A percentile compares a stretch with the other conserved stretches of the same genome.
These are phyloP conservation scores for Chelonus insularis DNA, from an alignment of 1,140 invertebrate genomes.

Conservation along the genomic window DNA sequence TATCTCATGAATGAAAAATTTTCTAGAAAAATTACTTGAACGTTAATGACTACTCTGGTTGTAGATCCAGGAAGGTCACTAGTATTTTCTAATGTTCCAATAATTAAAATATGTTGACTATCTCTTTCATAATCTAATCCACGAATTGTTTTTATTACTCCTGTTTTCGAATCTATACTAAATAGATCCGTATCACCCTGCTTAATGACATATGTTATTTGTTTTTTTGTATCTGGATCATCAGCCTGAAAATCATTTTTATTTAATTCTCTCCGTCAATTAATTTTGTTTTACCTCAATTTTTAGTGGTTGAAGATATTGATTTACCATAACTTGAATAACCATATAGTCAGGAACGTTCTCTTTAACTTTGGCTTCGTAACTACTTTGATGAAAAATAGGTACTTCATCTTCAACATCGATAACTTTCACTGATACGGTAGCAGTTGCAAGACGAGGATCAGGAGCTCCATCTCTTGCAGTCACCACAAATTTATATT, in stretches of 20 bases:
- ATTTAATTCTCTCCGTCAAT: too few relatives aligned
- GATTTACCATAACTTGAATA: conserved; percentile 70
- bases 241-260: conserved; percentile 62
- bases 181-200: conserved; percentile 82
- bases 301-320: too few relatives aligned
- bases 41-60: conserved; percentile 74
- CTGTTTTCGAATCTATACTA: conserved; percentile 77
- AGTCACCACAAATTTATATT: conserved; percentile 83
- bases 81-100: conserved; percentile 82
- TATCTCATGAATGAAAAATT: too few relatives aligned
- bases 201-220: conserved; percentile 83
- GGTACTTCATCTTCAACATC: conserved; percentile 87
- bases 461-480: conserved; percentile 86
- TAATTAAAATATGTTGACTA: conserved; percentile 71
- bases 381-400: conserved; percentile 72
- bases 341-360: conserved; percentile 78
- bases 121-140: conserved; percentile 80
- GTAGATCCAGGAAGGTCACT: conserved; percentile 71
- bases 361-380: conserved; percentile 80
- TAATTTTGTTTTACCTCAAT: too few relatives aligned
- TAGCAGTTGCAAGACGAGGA: conserved; percentile 82
- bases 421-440: conserved; percentile 76
- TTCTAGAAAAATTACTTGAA: too few relatives aligned
- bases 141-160: conserved; percentile 73
- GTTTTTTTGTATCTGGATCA: conserved; percentile 78